Evolutionary conservation across 2,113 vertebrate genomes (phyloP).

Genomic region (Phoxinus phoxinus): DNA sequence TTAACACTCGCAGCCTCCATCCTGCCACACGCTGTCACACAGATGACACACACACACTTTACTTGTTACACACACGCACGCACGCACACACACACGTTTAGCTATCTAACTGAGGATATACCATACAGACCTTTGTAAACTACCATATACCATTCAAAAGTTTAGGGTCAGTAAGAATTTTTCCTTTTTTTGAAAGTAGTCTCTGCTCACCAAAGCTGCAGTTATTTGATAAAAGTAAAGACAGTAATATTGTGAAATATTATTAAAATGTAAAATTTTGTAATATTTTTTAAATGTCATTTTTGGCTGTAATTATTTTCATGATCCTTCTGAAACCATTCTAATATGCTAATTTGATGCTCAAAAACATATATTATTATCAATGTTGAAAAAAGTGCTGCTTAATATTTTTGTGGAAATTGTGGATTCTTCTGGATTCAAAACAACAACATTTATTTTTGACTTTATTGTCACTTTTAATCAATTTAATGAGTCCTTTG

Average conservation of each 20-base stretch:
- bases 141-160: background rate
- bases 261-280: background rate
- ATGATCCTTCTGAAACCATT: background rate
- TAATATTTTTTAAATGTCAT: background rate
- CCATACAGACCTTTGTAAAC: background rate
- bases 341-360: background rate
- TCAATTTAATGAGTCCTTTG: too few species aligned
- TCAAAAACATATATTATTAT: background rate
- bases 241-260: background rate
- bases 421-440: background rate
- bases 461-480: too few species aligned
- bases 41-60: background rate
- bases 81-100: background rate
- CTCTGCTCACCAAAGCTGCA: too few species aligned
- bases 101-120: background rate
- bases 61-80: background rate
- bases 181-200: background rate
- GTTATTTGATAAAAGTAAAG: background rate
- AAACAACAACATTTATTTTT: too few species aligned
- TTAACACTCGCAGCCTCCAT: constrained; percentile 63
- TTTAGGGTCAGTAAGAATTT: background rate
- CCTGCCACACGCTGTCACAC: constrained; percentile 56
- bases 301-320: background rate
- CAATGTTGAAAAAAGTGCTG: background rate
- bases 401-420: background rate